Base-by-base conservation (phyloP, 2,888 invertebrate genomes). In the Aricia artaxerxes region DNA sequence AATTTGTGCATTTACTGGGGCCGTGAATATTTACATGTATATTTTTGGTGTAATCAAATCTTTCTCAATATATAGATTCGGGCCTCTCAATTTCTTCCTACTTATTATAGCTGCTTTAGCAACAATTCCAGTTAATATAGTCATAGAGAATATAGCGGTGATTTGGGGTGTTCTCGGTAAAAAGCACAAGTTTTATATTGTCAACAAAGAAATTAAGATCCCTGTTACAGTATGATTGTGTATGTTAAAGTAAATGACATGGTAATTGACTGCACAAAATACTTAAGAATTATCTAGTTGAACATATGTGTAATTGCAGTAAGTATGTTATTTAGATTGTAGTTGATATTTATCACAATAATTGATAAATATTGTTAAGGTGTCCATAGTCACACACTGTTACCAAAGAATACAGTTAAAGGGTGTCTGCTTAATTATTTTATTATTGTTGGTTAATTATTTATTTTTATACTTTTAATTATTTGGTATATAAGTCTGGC, bases 11-110 rank as follows among this genome's bases (percentile, higher is more conserved):
- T 99, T 98, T 88, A 97, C 98, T 85, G 99, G 97, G 82, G 98
- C 98, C 81, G 97, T 99, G 80, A 99, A 98, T 90, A 97, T 99
- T 87, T 99, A 99, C 91, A 99, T 99, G 99, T 99, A 99, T 90
- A 96, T 99, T 82, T 99, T 99, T 92, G 99, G 99, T 82, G 99
- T 99, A n/a, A 96, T 99, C 78, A 99, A 99, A 90, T 99, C 99
- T 79, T 99, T 99, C 88, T 98, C 98, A 38, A 94, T 98, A 60
- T 97, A 98, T 90, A 96, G 98, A 86, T 97, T 97, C 89, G 98
- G 99, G 13, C 92, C 97, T 81, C 87, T 97, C 69, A 96, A 97
- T 88, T 98, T 98, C 88, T 87, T 96, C 80, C 92, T 98, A 80
- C 98, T 97, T 88, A 96, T 98, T 81, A 94, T 96, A 81, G 99